These are phyloP conservation scores for Callimorpha dominula DNA, from an alignment of 2,888 invertebrate genomes.

Conservation along the genomic window DNA sequence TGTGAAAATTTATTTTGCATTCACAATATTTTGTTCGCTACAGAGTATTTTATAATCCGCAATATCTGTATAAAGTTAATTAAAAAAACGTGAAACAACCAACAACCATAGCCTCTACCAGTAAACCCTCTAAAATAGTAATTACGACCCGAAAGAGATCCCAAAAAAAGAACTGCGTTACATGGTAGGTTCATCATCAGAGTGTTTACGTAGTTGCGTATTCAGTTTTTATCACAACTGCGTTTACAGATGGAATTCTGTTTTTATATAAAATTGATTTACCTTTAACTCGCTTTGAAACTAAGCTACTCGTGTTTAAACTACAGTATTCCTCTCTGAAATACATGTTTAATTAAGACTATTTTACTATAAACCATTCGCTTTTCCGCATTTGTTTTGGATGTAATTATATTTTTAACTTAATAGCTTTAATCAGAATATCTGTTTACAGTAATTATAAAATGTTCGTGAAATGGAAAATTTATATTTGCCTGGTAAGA, in stretches of 20 bases:
- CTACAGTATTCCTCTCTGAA: neutral
- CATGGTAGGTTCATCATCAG: conserved; percentile 4
- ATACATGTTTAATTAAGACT: neutral
- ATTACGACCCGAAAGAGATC: conserved; percentile 38
- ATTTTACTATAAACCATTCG: neutral
- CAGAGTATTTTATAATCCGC: conserved; percentile 27
- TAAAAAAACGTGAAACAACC: conserved; percentile 38
- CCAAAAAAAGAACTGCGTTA: conserved; percentile 24
- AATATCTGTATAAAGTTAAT: conserved; percentile 33
- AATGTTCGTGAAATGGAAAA: no score
- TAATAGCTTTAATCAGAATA: neutral
- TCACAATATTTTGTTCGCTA: conserved; percentile 31
- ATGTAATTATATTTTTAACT: neutral
- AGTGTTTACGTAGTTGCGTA: conserved; percentile 31
- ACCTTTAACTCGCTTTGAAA: conserved; percentile 26
- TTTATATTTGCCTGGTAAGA: no score
- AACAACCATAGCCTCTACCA: conserved; percentile 18
- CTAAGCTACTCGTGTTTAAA: conserved; percentile 14
- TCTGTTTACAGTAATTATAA: no score
- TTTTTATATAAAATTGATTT: conserved; percentile 25
- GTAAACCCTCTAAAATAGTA: conserved; percentile 35
- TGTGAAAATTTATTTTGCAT: conserved; percentile 24
- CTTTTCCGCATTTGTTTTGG: neutral
- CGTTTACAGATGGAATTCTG: conserved; percentile 26
- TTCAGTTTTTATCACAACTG: conserved; percentile 29